A percentile compares a stretch with the other conserved stretches of the same genome.
Evolutionary conservation across 1,140 invertebrate genomes (phyloP).

Genomic region (Pachypsylla venusta): DNA sequence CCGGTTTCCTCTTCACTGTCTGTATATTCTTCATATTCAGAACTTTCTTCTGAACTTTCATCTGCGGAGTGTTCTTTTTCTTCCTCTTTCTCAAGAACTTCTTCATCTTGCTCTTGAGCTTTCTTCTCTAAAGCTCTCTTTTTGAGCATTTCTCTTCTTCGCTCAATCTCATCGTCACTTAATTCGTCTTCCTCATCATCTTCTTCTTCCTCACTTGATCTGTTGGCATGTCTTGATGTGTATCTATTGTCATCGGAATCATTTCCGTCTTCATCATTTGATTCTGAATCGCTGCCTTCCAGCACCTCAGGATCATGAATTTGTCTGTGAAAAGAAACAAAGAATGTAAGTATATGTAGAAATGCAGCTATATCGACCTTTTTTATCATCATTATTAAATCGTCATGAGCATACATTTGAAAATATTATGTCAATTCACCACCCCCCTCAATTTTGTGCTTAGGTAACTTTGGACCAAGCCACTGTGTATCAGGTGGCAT

Average conservation of each 20-base stretch:
- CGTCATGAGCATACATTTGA: too few species aligned
- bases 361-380: neutral
- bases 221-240: constrained; percentile 34
- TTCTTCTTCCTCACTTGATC: constrained; percentile 47
- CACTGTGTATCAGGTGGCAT: too few species aligned
- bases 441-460: too few species aligned
- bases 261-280: constrained; percentile 32
- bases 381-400: neutral
- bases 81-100: constrained; percentile 42
- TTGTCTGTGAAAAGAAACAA: constrained; percentile 29
- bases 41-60: constrained; percentile 59
- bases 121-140: constrained; percentile 51
- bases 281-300: constrained; percentile 37
- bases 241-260: constrained; percentile 34
- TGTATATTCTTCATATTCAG: constrained; percentile 73
- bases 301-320: constrained; percentile 57
- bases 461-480: too few species aligned
- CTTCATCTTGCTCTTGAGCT: constrained; percentile 34
- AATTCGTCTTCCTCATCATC: constrained; percentile 52
- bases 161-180: constrained; percentile 70
- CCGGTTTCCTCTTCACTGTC: constrained; percentile 74
- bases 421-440: too few species aligned
- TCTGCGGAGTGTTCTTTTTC: constrained; percentile 49
- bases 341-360: neutral
- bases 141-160: constrained; percentile 50